Evolutionary conservation across 2,888 invertebrate genomes (phyloP).

Genomic region (Zygogramma bicolorata): DNA sequence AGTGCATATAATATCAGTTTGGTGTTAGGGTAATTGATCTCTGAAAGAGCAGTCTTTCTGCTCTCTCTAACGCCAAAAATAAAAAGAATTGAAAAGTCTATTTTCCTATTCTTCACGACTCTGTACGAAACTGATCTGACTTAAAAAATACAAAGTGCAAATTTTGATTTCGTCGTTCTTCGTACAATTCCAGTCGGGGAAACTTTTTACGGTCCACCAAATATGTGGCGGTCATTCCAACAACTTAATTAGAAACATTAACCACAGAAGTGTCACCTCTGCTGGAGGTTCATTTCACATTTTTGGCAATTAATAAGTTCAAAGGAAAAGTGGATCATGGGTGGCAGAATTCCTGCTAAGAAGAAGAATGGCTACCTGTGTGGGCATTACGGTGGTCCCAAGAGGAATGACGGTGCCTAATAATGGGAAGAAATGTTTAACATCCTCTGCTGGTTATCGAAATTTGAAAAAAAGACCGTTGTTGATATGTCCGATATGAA

Average conservation of each 20-base stretch:
- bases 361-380: slow-evolving; percentile 32
- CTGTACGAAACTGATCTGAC: not conserved
- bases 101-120: not conserved
- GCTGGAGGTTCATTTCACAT: slow-evolving; percentile 24
- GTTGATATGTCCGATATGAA: not conserved
- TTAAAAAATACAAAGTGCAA: too few relatives aligned
- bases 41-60: too few relatives aligned
- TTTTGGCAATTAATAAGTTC: slow-evolving; percentile 42
- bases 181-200: not conserved
- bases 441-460: slow-evolving; percentile 35
- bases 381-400: slow-evolving; percentile 35
- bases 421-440: slow-evolving; percentile 38
- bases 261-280: slow-evolving; percentile 4
- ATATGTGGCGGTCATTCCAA: slow-evolving; percentile 2
- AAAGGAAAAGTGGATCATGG: slow-evolving; percentile 39
- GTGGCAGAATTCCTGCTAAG: slow-evolving; percentile 32
- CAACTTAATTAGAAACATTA: slow-evolving; percentile 11
- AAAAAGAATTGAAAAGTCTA: too few relatives aligned
- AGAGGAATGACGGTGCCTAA: slow-evolving; percentile 25
- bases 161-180: not conserved
- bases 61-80: too few relatives aligned
- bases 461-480: slow-evolving; percentile 24
- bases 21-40: too few relatives aligned
- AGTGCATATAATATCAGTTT: too few relatives aligned
- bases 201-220: not conserved